phyloP scores from a whole-genome alignment of 2,888 invertebrate genomes.

The Chalcis sispes region DNA sequence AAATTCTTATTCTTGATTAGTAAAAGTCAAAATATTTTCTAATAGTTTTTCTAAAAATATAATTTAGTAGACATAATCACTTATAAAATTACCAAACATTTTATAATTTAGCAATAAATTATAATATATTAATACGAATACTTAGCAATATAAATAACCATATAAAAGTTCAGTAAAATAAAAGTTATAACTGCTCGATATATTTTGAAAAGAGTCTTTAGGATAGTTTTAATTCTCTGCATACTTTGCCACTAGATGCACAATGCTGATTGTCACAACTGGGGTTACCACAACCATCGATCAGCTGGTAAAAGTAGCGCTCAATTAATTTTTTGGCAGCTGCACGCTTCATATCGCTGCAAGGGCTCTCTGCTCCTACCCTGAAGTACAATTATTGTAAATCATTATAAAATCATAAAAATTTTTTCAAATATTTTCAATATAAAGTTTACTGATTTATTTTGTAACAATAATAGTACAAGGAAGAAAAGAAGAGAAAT shows the following conservation, averaged over 20 bases:
- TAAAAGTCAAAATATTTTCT: no score
- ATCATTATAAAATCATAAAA: background rate
- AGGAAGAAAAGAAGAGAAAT: constrained; percentile 20
- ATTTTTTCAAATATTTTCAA: constrained; percentile 7
- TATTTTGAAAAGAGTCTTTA: no score
- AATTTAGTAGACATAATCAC: no score
- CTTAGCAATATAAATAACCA: no score
- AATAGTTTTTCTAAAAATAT: no score
- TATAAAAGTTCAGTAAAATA: no score
- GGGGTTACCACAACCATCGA: constrained; percentile 94
- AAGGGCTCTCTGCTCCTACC: constrained; percentile 74
- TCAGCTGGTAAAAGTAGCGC: constrained; percentile 93
- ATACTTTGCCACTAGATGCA: constrained; percentile 92
- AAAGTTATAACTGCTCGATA: no score
- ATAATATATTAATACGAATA: no score
- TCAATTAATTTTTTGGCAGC: constrained; percentile 91
- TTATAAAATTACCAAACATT: no score
- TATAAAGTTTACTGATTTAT: constrained; percentile 30
- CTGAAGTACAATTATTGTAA: constrained; percentile 60
- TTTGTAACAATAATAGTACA: constrained; percentile 25
- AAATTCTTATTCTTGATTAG: no score
- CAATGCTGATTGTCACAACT: constrained; percentile 91
- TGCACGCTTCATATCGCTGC: constrained; percentile 77
- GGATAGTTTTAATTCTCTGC: constrained; percentile 56
- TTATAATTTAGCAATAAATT: no score